Base-by-base conservation (phyloP, 2,797 vertebrate genomes). In the Peromyscus melanophrys region DNA sequence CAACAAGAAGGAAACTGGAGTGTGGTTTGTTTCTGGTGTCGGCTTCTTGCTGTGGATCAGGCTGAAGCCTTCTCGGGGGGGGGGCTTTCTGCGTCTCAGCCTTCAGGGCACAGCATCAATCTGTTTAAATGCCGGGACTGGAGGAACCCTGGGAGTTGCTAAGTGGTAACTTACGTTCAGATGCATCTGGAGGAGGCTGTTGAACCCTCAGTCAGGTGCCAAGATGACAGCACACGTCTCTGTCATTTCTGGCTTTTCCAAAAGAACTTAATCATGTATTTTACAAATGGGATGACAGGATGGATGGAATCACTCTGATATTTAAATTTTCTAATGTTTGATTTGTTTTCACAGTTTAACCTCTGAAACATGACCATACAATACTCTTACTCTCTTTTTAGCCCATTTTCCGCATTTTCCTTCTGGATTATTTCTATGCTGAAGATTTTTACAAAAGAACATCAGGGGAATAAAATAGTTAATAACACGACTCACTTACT, bases 161-260 rank as follows among this genome's bases (percentile, higher is more conserved):
- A 65, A 76, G 69, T 16, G 88, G 55, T 37, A 81, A 14, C 34
- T 57, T 34, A 3, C 13, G 61, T 40, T 89, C 7, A 9, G 6
- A 6, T 31, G 34, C 1, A 27, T 43, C 23, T 23, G 19, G 0
- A 11, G 2, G 12, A 19, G 25, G 27, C 49, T 4, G 0, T 23
- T 1, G 67, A 34, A 31, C 21, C 19, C n/a, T 1, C 0, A 3
- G 92, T 4, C 27, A 17, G 73, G 40, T 63, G n/a, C 63, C 63
- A 34, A 34, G 76, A n/a, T 34, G 19, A 67, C 21, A 4, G 5
- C 21, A n/a, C 13, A 19, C 29, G 31, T 73, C 89, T 78, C 4
- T 6, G 4, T 13, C 4, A 8, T 37, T 77, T 92, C 37, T 65
- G 29, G 46, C 9, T 75, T 92, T 89, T 85, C 34, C 4, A 31